phyloP scores from a whole-genome alignment of 2,888 invertebrate species.

The Caenorhabditis japonica region DNA sequence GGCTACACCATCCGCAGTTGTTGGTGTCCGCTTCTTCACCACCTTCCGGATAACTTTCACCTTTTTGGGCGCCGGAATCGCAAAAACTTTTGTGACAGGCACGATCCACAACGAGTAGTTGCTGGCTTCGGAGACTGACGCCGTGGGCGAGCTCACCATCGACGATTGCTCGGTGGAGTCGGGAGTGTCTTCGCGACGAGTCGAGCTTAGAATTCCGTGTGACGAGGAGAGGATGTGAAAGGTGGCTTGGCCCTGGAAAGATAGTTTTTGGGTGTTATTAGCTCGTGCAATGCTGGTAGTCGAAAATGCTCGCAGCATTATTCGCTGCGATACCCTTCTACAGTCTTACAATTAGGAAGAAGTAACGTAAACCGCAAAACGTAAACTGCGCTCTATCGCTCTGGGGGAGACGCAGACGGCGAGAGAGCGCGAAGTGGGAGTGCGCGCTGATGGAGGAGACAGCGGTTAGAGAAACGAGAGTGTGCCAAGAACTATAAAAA shows the following conservation, averaged over 20 bases:
- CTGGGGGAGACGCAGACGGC: too few species aligned
- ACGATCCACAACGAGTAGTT: conserved; percentile 67
- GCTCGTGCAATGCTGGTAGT: background rate
- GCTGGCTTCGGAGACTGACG: conserved; percentile 56
- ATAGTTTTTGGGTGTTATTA: background rate
- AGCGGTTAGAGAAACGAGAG: too few species aligned
- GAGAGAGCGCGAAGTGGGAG: too few species aligned
- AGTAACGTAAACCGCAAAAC: too few species aligned
- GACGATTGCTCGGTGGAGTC: conserved; percentile 62
- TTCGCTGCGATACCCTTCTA: too few species aligned
- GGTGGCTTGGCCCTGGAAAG: conserved; percentile 56
- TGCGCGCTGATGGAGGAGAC: too few species aligned
- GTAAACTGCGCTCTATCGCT: too few species aligned
- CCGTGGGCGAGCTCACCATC: conserved; percentile 60
- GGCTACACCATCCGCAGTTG: conserved; percentile 12
- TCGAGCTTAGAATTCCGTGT: conserved; percentile 45
- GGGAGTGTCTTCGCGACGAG: conserved; percentile 59
- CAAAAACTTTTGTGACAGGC: conserved; percentile 64
- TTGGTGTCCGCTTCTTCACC: conserved; percentile 61
- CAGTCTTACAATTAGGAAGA: too few species aligned
- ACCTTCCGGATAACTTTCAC: conserved; percentile 65
- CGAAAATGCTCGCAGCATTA: too few species aligned
- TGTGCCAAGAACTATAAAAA: too few species aligned
- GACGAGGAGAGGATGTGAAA: conserved; percentile 57
- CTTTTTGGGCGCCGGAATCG: conserved; percentile 64